A percentile compares a stretch with the other conserved stretches of the same genome.
These are phyloP conservation scores for Helicolenus hilgendorfi DNA, from an alignment of 2,797 vertebrate genomes.

Conservation along the genomic window DNA sequence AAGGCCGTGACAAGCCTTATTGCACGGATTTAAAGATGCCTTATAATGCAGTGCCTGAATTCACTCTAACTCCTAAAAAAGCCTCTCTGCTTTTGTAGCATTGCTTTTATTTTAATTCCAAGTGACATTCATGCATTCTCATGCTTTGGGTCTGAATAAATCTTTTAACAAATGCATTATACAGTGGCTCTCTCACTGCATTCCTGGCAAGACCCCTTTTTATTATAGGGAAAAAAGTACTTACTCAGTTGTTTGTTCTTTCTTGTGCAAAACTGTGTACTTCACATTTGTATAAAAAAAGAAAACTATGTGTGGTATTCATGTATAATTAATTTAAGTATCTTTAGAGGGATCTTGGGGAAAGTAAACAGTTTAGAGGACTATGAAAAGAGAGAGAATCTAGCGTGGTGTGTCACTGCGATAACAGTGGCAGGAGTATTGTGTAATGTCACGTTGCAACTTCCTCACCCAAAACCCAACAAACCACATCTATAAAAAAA, in stretches of 20 bases:
- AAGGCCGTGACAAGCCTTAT: not conserved
- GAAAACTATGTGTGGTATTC: not conserved
- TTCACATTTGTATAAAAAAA: constrained; percentile 10
- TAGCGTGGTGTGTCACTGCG: not conserved
- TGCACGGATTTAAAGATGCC: not conserved
- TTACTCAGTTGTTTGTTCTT: not conserved
- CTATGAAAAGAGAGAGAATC: not conserved
- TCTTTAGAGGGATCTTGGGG: not conserved
- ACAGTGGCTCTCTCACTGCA: constrained; percentile 21
- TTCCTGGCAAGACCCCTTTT: constrained; percentile 5
- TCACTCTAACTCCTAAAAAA: constrained; percentile 1
- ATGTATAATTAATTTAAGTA: constrained; percentile 5
- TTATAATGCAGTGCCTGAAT: constrained; percentile 7
- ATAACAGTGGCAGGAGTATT: not conserved
- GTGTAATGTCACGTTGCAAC: not conserved
- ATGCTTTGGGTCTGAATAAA: constrained; percentile 48
- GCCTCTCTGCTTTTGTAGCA: not conserved
- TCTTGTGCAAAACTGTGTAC: constrained; percentile 1
- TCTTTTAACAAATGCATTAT: constrained; percentile 65
- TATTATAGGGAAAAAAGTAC: not conserved
- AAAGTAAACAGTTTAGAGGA: not conserved
- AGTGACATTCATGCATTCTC: constrained; percentile 51
- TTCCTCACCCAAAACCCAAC: not conserved
- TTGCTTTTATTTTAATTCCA: constrained; percentile 41
- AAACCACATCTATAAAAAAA: not conserved